Evolutionary conservation across 1,140 invertebrate species (phyloP).

Genomic region (Caenorhabditis briggsae): DNA sequence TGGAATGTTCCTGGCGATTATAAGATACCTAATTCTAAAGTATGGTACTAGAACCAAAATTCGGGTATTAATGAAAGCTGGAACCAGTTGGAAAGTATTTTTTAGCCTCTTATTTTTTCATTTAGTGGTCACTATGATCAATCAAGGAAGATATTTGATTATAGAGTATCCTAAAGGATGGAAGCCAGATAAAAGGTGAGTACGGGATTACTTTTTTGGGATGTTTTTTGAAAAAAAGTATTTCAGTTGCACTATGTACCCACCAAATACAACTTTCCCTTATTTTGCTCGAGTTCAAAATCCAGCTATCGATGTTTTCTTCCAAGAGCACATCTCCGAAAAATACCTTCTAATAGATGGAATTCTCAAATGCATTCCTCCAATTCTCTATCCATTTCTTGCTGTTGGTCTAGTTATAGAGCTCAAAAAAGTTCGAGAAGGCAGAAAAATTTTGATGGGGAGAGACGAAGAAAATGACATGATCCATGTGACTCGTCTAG

Average conservation of each 20-base stretch:
- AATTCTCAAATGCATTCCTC: neutral
- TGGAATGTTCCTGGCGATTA: neutral
- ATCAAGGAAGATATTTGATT: neutral
- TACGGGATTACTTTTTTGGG: neutral
- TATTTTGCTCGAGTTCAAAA: neutral
- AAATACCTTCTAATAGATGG: neutral
- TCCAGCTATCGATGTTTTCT: neutral
- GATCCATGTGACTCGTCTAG: neutral
- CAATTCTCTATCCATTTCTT: neutral
- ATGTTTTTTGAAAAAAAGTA: neutral
- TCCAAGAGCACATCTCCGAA: neutral
- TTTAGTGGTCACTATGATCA: neutral
- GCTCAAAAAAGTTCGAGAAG: neutral
- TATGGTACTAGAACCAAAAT: neutral
- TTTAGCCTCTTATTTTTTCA: neutral
- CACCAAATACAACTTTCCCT: neutral
- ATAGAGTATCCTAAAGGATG: neutral
- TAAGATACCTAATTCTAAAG: neutral
- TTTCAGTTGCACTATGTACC: constrained; percentile 22
- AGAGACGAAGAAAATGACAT: neutral
- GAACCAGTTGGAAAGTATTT: neutral
- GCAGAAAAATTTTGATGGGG: neutral
- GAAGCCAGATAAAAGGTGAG: neutral
- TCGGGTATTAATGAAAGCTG: neutral
- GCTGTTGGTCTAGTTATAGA: neutral